phyloP scores from a whole-genome alignment of 2,797 vertebrate species.

The Bufotes viridis region DNA sequence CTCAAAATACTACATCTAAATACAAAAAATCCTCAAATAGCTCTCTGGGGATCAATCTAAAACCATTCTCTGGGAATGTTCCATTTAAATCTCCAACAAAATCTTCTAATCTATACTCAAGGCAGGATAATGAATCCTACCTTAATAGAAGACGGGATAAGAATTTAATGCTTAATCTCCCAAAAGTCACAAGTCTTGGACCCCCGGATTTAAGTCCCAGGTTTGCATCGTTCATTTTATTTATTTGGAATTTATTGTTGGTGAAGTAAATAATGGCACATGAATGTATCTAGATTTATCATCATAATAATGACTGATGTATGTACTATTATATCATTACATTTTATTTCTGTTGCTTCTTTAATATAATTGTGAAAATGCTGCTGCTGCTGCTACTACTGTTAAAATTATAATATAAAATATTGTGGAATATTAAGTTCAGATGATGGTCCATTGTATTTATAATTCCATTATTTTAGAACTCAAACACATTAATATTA shows the following conservation, averaged over 20 bases:
- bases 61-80: slow-evolving; percentile 76
- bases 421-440: too few relatives aligned
- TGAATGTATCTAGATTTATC: neutral
- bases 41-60: slow-evolving; percentile 77
- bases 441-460: neutral
- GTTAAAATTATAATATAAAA: neutral
- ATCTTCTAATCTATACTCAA: slow-evolving; percentile 73
- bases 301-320: neutral
- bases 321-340: neutral
- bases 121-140: slow-evolving; percentile 71
- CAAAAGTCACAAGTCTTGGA: slow-evolving; percentile 75
- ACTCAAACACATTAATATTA: neutral
- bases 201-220: slow-evolving; percentile 89
- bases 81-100: slow-evolving; percentile 79
- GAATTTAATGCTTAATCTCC: slow-evolving; percentile 79
- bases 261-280: neutral
- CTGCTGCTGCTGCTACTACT: neutral
- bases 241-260: neutral
- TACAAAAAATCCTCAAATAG: slow-evolving; percentile 72
- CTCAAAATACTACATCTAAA: slow-evolving; percentile 70
- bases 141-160: slow-evolving; percentile 75
- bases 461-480: neutral
- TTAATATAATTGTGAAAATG: neutral
- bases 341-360: neutral
- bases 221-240: slow-evolving; percentile 67